Conservation (phyloP, 2,797 vertebrate species). For the Mionectes olivaceus region DNA sequence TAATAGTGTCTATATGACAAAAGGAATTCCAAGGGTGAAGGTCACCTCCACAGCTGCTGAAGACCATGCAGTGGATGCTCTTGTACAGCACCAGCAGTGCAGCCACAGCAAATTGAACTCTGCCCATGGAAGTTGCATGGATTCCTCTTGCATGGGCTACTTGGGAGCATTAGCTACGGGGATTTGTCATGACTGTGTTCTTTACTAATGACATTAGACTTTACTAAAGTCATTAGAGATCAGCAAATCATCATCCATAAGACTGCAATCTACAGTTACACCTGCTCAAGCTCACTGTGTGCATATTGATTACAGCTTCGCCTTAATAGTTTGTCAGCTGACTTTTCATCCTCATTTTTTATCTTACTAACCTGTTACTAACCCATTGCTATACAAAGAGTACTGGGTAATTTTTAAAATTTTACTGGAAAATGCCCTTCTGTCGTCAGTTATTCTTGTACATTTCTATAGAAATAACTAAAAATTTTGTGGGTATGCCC, state of each 20-base stretch:
- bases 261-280: not conserved
- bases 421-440: not conserved
- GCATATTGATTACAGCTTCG: constrained; percentile 11
- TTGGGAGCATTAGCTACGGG: not conserved
- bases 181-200: not conserved
- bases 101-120: not conserved
- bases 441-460: not conserved
- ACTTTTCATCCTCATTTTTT: not conserved
- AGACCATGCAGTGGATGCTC: not conserved
- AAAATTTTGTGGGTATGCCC: not conserved
- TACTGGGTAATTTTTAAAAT: not conserved
- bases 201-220: constrained; percentile 25
- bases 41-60: not conserved
- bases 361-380: not conserved
- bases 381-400: not conserved
- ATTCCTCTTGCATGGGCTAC: not conserved
- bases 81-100: not conserved
- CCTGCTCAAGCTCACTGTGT: not conserved
- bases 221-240: not conserved
- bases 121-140: not conserved
- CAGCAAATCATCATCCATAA: not conserved
- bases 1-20: not conserved
- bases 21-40: not conserved
- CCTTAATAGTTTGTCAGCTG: constrained; percentile 16
- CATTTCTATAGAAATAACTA: not conserved